These are phyloP conservation scores for Drosophila mimica DNA, from an alignment of 2,888 invertebrate genomes.

Conservation along the genomic window DNA sequence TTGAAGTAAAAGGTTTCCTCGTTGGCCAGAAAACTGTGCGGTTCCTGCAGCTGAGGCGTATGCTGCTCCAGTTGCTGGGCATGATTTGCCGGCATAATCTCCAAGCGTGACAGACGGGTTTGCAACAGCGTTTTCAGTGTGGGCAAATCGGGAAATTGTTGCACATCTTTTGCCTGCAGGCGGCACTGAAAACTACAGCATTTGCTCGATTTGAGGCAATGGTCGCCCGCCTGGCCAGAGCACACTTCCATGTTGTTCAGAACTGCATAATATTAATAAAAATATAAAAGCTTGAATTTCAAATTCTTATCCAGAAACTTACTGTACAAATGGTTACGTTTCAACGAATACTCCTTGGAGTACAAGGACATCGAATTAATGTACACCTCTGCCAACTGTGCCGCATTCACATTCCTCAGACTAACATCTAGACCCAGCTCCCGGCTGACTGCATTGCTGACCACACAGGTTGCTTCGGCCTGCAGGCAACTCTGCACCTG, in stretches of 20 bases:
- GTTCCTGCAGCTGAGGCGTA: constrained; percentile 73
- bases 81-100: constrained; percentile 70
- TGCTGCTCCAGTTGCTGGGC: constrained; percentile 64
- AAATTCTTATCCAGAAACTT: constrained; percentile 46
- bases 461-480: constrained; percentile 86
- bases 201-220: constrained; percentile 82
- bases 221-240: constrained; percentile 77
- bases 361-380: constrained; percentile 81
- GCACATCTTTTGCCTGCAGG: constrained; percentile 52
- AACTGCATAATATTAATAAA: constrained; percentile 55
- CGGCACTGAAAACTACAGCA: constrained; percentile 83
- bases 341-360: constrained; percentile 81
- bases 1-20: constrained; percentile 84
- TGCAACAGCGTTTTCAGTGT: constrained; percentile 56
- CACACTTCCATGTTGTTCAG: constrained; percentile 83
- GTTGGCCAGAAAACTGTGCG: constrained; percentile 83
- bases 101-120: constrained; percentile 75
- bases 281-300: background rate
- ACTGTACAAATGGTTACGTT: constrained; percentile 79
- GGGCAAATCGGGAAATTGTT: constrained; percentile 39
- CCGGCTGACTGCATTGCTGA: constrained; percentile 86
- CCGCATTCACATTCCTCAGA: constrained; percentile 89
- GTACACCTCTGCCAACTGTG: constrained; percentile 86
- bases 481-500: constrained; percentile 88
- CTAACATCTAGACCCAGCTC: constrained; percentile 88